A percentile compares a stretch with the other conserved stretches of the same genome.
phyloP scores from a whole-genome alignment of 2,113 vertebrate genomes.

The Herpetotheres cachinnans region DNA sequence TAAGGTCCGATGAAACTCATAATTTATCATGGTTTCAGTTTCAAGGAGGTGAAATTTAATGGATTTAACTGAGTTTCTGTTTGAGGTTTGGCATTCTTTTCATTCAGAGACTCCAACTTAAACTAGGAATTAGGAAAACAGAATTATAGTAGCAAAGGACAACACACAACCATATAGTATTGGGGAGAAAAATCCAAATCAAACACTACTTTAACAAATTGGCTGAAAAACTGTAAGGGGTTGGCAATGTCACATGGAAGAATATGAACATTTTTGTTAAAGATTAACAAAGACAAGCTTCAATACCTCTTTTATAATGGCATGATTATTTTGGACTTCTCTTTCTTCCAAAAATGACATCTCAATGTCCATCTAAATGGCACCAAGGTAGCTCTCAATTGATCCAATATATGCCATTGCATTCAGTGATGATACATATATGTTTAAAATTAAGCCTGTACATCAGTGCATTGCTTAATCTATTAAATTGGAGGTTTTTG shows the following conservation, averaged over 20 bases:
- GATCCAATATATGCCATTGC: neutral
- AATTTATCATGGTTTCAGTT: neutral
- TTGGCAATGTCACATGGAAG: neutral
- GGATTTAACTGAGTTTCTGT: neutral
- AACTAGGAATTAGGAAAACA: neutral
- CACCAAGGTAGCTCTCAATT: neutral
- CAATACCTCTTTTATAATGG: neutral
- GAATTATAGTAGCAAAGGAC: neutral
- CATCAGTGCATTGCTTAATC: neutral
- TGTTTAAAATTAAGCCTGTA: neutral
- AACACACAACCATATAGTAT: neutral
- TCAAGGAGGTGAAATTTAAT: neutral
- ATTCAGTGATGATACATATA: neutral
- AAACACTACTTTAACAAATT: neutral
- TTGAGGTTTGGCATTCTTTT: neutral
- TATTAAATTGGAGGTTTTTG: neutral
- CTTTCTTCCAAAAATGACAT: neutral
- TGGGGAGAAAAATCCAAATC: neutral
- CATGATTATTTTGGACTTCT: neutral
- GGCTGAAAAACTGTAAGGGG: neutral
- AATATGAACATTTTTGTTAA: neutral
- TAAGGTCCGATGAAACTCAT: neutral
- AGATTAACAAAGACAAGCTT: neutral
- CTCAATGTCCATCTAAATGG: neutral
- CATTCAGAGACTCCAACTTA: neutral